These are phyloP conservation scores for Neosalanx taihuensis DNA, from an alignment of 2,797 vertebrate species.

Conservation along the genomic window DNA sequence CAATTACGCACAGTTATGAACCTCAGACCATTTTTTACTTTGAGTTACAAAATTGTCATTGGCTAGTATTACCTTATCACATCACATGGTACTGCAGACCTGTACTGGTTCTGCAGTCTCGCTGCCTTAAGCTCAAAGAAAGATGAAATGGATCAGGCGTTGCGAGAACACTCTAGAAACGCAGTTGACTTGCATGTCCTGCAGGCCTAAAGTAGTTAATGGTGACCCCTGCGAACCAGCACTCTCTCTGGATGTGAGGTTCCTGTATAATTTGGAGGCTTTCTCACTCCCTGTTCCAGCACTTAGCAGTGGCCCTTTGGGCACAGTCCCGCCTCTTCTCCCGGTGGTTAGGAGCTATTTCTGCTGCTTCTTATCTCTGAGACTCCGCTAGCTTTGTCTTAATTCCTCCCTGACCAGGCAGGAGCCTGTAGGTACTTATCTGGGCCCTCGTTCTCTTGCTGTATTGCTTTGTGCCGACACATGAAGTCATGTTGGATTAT, in stretches of 20 bases:
- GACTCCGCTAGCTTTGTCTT: slow-evolving; percentile 3
- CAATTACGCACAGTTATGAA: too few species aligned
- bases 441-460: neutral
- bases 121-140: too few species aligned
- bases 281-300: slow-evolving; percentile 45
- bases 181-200: neutral
- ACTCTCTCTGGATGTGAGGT: slow-evolving; percentile 35
- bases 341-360: slow-evolving; percentile 21
- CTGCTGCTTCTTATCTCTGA: slow-evolving; percentile 26
- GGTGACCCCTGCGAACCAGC: slow-evolving; percentile 30
- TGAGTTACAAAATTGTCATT: too few species aligned
- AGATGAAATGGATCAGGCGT: neutral
- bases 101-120: too few species aligned
- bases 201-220: slow-evolving; percentile 8
- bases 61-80: neutral
- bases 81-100: neutral
- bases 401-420: neutral
- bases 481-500: slow-evolving; percentile 3
- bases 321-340: slow-evolving; percentile 15
- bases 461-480: slow-evolving; percentile 12
- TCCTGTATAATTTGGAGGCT: slow-evolving; percentile 54
- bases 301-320: slow-evolving; percentile 47
- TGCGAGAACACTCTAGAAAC: neutral
- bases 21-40: too few species aligned
- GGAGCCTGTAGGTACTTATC: neutral